Base-by-base conservation (phyloP, 2,113 vertebrate species). In the Chaetops frenatus region DNA sequence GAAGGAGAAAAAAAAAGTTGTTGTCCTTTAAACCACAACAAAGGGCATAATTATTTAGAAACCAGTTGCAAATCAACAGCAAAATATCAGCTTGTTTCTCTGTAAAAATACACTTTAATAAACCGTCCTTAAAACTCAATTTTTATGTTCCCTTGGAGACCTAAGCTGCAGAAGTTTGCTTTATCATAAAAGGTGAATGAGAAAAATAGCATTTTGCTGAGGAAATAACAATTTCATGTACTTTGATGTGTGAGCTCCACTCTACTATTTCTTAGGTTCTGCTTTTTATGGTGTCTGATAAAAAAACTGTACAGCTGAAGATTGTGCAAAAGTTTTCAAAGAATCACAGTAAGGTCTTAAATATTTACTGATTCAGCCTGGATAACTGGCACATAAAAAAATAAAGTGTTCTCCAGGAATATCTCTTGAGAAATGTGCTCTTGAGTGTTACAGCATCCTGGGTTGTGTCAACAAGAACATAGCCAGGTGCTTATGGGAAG, bases 141-240 rank as follows among this genome's bases (percentile, higher is more conserved):
- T 86, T 92, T 73, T 33, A 93, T 81, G 56, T 93, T 92, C 69
- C 91, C 36, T 45, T 93, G 92, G 76, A 93, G 79, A 95, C 60
- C 29, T 82, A 67, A 83, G 44, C 58, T 88, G 38, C 38, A 64
- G 71, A 94, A 95, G n/a, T 73, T 92, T 45, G 4, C 44, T 81
- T 12, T 60, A 35, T 74, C 51, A 47, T 90, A 67, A 92, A 90
- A 66, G 23, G 28, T 25, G 48, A 48, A 40, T 48, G 25, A 42
- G 50, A 64, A 66, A 76, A 69, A 56, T 28, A 42, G 11, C 25
- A 28, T 89, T 86, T 91, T 90, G 27, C 60, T 67, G n/a, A 71
- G 44, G 74, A 91, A 67, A 73, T 69, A 57, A 10, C 12, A 21
- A 88, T 91, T 95, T 89, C 47, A 22, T 66, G 50, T 62, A n/a